Evolutionary conservation across 2,888 invertebrate genomes (phyloP).

Genomic region (Petrophora chlorosata): DNA sequence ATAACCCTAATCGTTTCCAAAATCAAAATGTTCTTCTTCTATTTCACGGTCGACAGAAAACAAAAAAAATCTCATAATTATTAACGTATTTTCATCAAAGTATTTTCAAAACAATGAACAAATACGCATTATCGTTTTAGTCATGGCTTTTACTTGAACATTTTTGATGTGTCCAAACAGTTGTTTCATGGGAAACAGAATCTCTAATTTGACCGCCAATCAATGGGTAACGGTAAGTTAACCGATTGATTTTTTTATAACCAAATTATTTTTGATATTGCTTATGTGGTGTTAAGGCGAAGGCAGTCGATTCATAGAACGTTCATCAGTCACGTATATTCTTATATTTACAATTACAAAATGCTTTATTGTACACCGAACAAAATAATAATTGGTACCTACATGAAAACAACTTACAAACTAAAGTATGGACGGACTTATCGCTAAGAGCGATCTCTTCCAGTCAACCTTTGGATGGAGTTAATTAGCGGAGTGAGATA

Average conservation of each 20-base stretch:
- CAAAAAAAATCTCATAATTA: constrained; percentile 25
- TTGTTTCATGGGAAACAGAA: constrained; percentile 66
- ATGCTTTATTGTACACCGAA: no score
- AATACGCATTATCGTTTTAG: constrained; percentile 64
- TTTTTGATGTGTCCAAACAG: constrained; percentile 53
- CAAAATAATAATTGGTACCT: no score
- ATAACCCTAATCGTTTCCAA: constrained; percentile 7
- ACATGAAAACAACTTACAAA: no score
- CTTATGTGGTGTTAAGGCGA: constrained; percentile 58
- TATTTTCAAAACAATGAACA: constrained; percentile 51
- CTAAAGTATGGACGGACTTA: no score
- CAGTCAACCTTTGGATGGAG: no score
- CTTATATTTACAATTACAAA: no score
- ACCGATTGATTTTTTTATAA: constrained; percentile 70
- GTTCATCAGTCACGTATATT: no score
- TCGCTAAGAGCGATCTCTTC: no score
- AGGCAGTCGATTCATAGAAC: no score
- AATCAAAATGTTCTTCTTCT: constrained; percentile 23
- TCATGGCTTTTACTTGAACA: constrained; percentile 61
- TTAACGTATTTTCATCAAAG: constrained; percentile 19
- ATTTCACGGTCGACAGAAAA: constrained; percentile 34
- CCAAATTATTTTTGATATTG: constrained; percentile 62
- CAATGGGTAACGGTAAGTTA: constrained; percentile 60
- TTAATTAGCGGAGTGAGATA: no score
- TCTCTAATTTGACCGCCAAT: constrained; percentile 46